Evolutionary conservation across 2,113 vertebrate species (phyloP).

Genomic region (Anoura caudifer): DNA sequence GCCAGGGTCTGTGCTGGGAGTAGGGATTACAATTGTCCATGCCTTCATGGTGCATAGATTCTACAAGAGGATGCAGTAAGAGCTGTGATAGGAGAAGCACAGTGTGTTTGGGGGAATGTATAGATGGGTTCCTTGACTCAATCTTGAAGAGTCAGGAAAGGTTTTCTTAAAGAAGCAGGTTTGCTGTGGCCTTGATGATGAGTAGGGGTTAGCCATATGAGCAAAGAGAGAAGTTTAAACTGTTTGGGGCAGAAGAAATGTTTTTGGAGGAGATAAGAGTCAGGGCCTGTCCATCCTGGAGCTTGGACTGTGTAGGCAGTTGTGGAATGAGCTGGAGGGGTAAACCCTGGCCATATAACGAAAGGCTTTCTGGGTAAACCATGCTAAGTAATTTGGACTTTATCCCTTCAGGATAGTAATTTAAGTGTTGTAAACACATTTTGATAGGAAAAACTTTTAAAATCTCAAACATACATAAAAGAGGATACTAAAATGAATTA

Average conservation of each 20-base stretch:
- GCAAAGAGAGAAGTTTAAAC: neutral
- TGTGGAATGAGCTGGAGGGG: neutral
- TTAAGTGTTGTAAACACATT: conserved; percentile 2
- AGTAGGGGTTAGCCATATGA: neutral
- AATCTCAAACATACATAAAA: neutral
- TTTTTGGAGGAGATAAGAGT: neutral
- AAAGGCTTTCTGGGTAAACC: conserved; percentile 26
- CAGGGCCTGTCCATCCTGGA: neutral
- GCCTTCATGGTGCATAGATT: neutral
- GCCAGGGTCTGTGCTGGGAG: neutral
- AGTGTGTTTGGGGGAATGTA: neutral
- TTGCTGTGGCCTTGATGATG: neutral
- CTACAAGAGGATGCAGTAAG: neutral
- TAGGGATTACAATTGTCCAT: neutral
- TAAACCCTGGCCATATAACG: neutral
- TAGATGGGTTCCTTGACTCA: neutral
- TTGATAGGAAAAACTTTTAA: neutral
- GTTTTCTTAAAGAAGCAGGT: neutral
- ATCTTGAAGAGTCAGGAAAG: neutral
- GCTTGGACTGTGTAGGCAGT: neutral
- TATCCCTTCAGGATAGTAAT: neutral
- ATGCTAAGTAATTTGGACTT: conserved; percentile 44
- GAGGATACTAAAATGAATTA: conserved; percentile 3
- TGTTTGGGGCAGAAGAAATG: neutral
- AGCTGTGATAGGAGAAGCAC: neutral